phyloP scores from a whole-genome alignment of 2,888 invertebrate genomes.

The Polydrusus cervinus region DNA sequence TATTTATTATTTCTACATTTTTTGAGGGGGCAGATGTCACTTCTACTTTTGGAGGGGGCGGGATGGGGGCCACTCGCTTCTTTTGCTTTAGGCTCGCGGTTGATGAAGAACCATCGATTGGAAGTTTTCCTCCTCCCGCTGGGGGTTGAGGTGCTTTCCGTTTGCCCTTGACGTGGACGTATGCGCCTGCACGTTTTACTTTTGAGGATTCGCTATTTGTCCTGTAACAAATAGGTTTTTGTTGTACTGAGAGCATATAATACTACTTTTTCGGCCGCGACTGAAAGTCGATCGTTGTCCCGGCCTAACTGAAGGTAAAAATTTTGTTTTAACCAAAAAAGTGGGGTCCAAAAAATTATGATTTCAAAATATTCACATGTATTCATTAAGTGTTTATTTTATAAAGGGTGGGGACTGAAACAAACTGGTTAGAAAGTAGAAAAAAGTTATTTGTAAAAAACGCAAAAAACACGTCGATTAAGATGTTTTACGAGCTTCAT shows the following conservation, averaged over 20 bases:
- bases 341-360: no score
- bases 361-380: no score
- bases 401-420: no score
- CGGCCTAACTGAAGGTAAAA: no score
- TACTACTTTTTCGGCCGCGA: not conserved
- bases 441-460: no score
- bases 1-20: slow-evolving; percentile 18
- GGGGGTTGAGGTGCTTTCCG: slow-evolving; percentile 84
- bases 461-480: no score
- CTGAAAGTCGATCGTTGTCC: no score
- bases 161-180: slow-evolving; percentile 83
- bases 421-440: no score
- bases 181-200: slow-evolving; percentile 75
- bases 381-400: no score
- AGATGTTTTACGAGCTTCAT: no score
- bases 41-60: slow-evolving; percentile 63
- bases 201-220: slow-evolving; percentile 78
- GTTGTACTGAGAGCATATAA: not conserved
- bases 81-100: slow-evolving; percentile 67
- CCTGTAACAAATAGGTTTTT: slow-evolving; percentile 69
- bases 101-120: slow-evolving; percentile 58
- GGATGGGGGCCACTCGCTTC: slow-evolving; percentile 71
- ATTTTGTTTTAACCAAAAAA: no score
- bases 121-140: slow-evolving; percentile 45
- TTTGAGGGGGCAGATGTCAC: slow-evolving; percentile 68